Conservation (phyloP, 1,140 invertebrate species). For the Microplitis demolitor region DNA sequence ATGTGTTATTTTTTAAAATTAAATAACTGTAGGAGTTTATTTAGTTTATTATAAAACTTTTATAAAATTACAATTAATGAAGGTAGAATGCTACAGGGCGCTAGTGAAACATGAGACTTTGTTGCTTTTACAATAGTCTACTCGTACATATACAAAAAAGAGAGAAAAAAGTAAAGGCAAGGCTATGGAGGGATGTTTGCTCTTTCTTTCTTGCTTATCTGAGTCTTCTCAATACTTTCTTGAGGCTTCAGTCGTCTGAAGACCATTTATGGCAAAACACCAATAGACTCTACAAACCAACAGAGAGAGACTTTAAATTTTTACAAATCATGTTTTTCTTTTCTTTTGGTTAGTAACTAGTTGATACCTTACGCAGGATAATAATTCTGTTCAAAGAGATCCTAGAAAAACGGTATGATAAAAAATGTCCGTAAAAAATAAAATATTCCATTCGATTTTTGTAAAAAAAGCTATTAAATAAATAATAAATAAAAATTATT, state of each 20-base stretch:
- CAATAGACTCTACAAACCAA: slow-evolving; percentile 25
- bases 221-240: slow-evolving; percentile 4
- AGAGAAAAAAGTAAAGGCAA: background rate
- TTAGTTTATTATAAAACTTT: no score
- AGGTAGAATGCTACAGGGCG: background rate
- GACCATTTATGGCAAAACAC: slow-evolving; percentile 33
- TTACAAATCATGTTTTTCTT: background rate
- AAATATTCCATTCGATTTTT: no score
- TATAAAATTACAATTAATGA: background rate
- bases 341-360: background rate
- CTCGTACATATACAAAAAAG: background rate
- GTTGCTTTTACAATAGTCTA: background rate
- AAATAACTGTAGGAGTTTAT: no score
- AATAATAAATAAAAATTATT: no score
- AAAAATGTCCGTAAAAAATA: no score
- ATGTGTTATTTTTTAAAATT: no score
- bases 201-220: slow-evolving; percentile 8
- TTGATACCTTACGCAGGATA: background rate
- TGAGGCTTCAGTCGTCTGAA: slow-evolving; percentile 9
- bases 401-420: no score
- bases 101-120: background rate
- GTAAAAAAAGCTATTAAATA: no score
- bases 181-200: slow-evolving; percentile 13
- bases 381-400: no score
- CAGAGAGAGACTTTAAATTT: background rate